Conservation (phyloP, 2,888 invertebrate species). For the Meloe dianella region DNA sequence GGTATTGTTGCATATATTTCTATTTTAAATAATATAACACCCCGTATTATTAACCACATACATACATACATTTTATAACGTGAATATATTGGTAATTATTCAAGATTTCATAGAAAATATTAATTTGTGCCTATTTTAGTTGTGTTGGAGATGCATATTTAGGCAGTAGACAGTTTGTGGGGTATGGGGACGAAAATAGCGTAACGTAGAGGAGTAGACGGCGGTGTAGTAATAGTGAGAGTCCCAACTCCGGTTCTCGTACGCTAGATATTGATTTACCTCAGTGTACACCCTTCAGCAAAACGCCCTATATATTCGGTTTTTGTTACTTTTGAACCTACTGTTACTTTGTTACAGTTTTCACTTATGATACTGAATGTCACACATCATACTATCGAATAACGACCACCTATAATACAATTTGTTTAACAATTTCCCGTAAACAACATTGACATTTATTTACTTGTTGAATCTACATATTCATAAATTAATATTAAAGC, state of each 20-base stretch:
- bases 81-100: not conserved
- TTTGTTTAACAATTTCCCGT: not conserved
- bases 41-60: too few species aligned
- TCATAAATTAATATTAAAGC: not conserved
- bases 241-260: conserved; percentile 32
- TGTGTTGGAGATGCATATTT: not conserved
- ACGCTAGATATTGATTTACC: conserved; percentile 45
- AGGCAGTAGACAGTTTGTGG: not conserved
- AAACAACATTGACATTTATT: not conserved
- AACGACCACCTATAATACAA: conserved; percentile 4
- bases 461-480: not conserved
- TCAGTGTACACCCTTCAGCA: conserved; percentile 38
- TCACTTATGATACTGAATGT: conserved; percentile 38
- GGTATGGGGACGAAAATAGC: not conserved
- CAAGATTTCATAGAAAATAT: not conserved
- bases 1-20: not conserved
- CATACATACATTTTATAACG: too few species aligned
- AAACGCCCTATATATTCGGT: conserved; percentile 33
- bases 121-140: not conserved
- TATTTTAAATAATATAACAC: not conserved
- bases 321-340: conserved; percentile 34
- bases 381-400: conserved; percentile 27
- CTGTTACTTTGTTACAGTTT: conserved; percentile 41
- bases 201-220: not conserved
- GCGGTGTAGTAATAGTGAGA: conserved; percentile 29